Percentiles rank a stretch among this genome's conserved stretches.
phyloP scores from a whole-genome alignment of 2,113 vertebrate species.

The Gobius niger region DNA sequence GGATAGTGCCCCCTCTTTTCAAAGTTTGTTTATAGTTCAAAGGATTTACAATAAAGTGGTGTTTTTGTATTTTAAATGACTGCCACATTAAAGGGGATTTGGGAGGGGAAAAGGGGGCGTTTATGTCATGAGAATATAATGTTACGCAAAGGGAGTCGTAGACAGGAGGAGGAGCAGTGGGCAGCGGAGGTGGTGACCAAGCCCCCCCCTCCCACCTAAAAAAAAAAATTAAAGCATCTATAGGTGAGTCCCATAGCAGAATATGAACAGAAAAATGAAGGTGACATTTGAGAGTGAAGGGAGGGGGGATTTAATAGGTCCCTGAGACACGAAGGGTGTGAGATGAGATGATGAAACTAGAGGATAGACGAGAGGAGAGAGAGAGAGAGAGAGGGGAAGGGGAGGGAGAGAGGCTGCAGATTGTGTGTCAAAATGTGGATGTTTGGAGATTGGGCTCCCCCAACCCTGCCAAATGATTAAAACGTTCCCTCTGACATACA shows the following conservation, averaged over 20 bases:
- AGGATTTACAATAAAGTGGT: constrained; percentile 57
- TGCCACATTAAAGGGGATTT: constrained; percentile 33
- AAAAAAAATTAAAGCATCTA: constrained; percentile 64
- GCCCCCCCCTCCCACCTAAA: constrained; percentile 12
- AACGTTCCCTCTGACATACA: constrained; percentile 78
- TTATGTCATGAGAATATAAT: constrained; percentile 34
- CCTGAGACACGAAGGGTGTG: constrained; percentile 74
- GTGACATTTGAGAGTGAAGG: constrained; percentile 70
- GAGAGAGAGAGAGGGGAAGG: constrained; percentile 58
- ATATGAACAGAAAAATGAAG: constrained; percentile 76
- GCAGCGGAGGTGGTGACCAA: constrained; percentile 32
- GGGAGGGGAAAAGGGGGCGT: constrained; percentile 25
- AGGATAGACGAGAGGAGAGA: constrained; percentile 65
- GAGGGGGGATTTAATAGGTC: constrained; percentile 77
- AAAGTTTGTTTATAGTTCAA: constrained; percentile 54
- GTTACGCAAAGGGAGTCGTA: constrained; percentile 21
- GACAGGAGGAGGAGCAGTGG: constrained; percentile 28
- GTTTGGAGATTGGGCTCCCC: constrained; percentile 78
- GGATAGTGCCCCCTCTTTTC: constrained; percentile 39
- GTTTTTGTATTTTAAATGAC: constrained; percentile 27
- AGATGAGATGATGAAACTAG: constrained; percentile 75
- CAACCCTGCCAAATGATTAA: constrained; percentile 76
- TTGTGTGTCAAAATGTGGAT: constrained; percentile 80
- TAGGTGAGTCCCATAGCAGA: constrained; percentile 54
- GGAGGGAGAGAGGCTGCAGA: constrained; percentile 58